Conservation (phyloP, 2,888 invertebrate species). For the Meloe dianella region DNA sequence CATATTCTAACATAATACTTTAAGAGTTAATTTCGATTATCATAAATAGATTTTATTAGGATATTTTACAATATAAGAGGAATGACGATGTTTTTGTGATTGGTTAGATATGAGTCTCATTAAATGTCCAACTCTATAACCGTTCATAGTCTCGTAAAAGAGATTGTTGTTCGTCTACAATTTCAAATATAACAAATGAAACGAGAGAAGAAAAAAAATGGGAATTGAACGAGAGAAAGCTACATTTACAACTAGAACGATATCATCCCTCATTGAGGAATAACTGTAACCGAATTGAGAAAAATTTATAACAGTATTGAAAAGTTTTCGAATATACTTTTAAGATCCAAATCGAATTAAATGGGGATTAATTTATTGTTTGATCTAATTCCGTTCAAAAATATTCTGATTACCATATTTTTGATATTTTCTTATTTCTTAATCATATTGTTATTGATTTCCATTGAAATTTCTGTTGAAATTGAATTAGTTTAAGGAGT, state of each 20-base stretch:
- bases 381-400: too few relatives aligned
- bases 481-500: slow-evolving; percentile 19
- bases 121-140: not conserved
- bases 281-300: not conserved
- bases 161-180: not conserved
- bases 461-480: slow-evolving; percentile 16
- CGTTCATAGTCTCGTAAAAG: not conserved
- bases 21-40: not conserved
- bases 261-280: not conserved
- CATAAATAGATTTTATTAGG: not conserved
- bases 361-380: not conserved
- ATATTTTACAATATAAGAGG: not conserved
- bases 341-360: not conserved
- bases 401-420: too few relatives aligned
- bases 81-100: not conserved
- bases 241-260: not conserved
- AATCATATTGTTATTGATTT: not conserved
- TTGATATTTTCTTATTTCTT: too few relatives aligned
- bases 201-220: not conserved
- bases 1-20: not conserved
- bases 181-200: not conserved
- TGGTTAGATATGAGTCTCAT: not conserved
- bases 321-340: not conserved
- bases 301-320: not conserved
- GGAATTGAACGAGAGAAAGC: not conserved